These are phyloP conservation scores for Dexiosoma caninum DNA, from an alignment of 2,888 invertebrate species.

Conservation along the genomic window DNA sequence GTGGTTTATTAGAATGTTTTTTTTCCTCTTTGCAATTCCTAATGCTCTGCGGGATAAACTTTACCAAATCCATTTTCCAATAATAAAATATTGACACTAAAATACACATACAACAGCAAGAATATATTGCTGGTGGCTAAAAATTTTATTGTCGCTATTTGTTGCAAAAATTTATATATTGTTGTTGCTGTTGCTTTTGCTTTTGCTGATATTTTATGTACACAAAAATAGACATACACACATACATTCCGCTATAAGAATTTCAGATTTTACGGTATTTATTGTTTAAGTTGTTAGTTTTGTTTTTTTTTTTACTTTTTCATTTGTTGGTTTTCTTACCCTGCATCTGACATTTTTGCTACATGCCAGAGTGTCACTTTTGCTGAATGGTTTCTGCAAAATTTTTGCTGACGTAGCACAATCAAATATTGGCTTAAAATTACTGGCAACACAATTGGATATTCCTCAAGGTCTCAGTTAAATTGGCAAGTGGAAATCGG, in stretches of 20 bases:
- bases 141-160: slow-evolving; percentile 34
- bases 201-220: not conserved
- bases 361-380: not conserved
- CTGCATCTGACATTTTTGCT: not conserved
- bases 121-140: slow-evolving; percentile 37
- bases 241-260: no score
- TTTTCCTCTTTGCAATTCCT: slow-evolving; percentile 5
- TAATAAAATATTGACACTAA: slow-evolving; percentile 58
- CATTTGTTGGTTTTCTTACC: slow-evolving; percentile 5
- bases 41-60: slow-evolving; percentile 46
- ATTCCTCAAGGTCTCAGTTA: no score
- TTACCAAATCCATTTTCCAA: slow-evolving; percentile 53
- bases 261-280: not conserved
- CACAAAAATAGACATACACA: no score
- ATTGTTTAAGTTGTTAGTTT: not conserved
- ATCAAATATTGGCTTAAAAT: not conserved
- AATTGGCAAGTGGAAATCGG: no score
- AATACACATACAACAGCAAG: not conserved
- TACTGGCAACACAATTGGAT: no score
- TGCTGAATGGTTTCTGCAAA: not conserved
- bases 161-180: not conserved
- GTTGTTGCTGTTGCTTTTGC: no score
- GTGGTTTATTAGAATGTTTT: slow-evolving; percentile 15
- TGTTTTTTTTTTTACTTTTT: not conserved
- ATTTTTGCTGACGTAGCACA: not conserved